A percentile compares a stretch with the other conserved stretches of the same genome.
Evolutionary conservation across 2,113 vertebrate species (phyloP).

Genomic region (Pluvianellus socialis): DNA sequence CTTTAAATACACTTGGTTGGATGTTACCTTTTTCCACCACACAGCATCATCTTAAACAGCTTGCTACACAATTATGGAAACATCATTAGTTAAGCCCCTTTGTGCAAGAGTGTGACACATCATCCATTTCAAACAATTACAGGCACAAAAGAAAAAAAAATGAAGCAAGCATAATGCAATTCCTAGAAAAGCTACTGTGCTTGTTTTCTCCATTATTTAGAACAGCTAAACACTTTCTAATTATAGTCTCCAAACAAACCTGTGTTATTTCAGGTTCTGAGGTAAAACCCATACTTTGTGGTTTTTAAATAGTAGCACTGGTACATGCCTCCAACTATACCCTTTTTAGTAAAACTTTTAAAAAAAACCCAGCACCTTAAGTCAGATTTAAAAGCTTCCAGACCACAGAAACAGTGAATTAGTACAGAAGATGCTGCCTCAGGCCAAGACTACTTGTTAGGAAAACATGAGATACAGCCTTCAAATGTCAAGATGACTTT

Average conservation of each 20-base stretch:
- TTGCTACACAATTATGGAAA: not conserved
- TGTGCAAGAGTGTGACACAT: not conserved
- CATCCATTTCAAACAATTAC: not conserved
- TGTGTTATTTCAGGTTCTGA: slow-evolving; percentile 4
- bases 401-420: not conserved
- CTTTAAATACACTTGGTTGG: not conserved
- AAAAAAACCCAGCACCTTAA: not conserved
- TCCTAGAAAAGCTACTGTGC: not conserved
- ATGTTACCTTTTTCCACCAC: not conserved
- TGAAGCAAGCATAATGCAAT: not conserved
- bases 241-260: not conserved
- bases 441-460: not conserved
- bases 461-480: not conserved
- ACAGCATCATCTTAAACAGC: not conserved
- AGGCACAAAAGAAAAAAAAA: not conserved
- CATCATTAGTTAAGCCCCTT: not conserved
- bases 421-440: not conserved
- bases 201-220: not conserved
- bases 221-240: not conserved
- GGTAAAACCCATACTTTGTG: not conserved
- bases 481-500: not conserved
- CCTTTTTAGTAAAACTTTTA: not conserved
- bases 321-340: not conserved
- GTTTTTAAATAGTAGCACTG: not conserved
- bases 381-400: not conserved